Conservation (phyloP, 2,113 vertebrate species). For the Nycticorax nycticorax region DNA sequence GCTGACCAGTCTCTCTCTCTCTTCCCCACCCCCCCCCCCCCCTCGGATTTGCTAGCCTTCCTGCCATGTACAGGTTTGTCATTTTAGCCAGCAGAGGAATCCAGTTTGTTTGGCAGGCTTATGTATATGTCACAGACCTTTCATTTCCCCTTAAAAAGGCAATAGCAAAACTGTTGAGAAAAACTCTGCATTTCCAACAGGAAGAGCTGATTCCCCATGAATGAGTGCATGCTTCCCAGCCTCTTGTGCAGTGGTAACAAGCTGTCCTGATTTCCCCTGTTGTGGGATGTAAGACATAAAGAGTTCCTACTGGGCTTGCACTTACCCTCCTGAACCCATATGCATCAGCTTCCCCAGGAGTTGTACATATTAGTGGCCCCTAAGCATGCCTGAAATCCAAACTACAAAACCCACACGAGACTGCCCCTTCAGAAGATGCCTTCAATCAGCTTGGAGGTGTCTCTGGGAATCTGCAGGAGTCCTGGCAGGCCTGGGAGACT, state of each 20-base stretch:
- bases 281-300: neutral
- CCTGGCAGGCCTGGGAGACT: accelerated
- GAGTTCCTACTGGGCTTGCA: neutral
- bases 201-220: neutral
- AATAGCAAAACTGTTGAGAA: neutral
- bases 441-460: accelerated
- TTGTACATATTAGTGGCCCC: neutral
- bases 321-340: neutral
- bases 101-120: neutral
- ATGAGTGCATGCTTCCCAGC: neutral
- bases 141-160: neutral
- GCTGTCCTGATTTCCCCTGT: neutral
- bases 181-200: neutral
- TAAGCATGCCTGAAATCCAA: neutral
- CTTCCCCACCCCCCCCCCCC: no score
- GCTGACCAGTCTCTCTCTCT: neutral
- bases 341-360: accelerated
- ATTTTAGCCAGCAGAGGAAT: neutral
- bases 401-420: neutral
- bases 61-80: neutral
- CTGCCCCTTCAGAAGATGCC: neutral
- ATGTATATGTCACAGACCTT: neutral
- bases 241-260: neutral
- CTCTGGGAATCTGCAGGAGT: neutral
- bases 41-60: neutral